Evolutionary conservation across 2,888 invertebrate genomes (phyloP), one percentile per base, ranked within the genome.

Genomic region (Holacanthella duospinosa): DNA sequence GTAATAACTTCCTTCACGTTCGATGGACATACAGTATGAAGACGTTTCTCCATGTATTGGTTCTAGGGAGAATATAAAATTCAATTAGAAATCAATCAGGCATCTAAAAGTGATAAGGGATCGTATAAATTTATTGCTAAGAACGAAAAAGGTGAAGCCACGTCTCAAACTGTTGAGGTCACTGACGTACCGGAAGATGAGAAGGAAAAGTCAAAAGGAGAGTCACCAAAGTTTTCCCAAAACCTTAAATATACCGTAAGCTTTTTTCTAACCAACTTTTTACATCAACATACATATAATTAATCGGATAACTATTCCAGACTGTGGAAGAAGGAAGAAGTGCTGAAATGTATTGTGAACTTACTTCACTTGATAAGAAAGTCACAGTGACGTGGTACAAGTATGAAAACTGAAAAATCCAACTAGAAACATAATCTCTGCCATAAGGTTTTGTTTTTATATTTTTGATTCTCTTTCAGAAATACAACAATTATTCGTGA

Each of bases 81-180:
- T 24, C 89, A 91, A 81, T 81, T 94, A 74, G 93, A 93, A 81
- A 93, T 94, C 73, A 86, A 87, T 69, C 87, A 89, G 75, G 85
- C 90, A 29, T 84, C 86, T 68, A 84, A 86, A 75, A 79, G 80
- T 25, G 93, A 94, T 77, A 91, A 89, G 78, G 93, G 93, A 70
- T 83, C 86, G 64, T 93, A 94, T 78, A 93, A 92, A 78, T 80
- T 93, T 73, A 84, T 93, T 4, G 93, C 93, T 27, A 90, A 88
- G 77, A 93, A 93, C 77, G 92, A 92, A 74, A 93, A 93, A 78
- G 93, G 93, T 68, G 91, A 93, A 78, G 92, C 91, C 19, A 85
- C 86, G 19, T 93, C 93, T 28, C 91, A 92, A 77, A 82, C 86
- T 64, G 92, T 93, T 2, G 88, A 91, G 77, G 86, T 93, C 60